Conservation (phyloP, 64 coral and sea anemone species). For the Stichodactyla mertensii region DNA sequence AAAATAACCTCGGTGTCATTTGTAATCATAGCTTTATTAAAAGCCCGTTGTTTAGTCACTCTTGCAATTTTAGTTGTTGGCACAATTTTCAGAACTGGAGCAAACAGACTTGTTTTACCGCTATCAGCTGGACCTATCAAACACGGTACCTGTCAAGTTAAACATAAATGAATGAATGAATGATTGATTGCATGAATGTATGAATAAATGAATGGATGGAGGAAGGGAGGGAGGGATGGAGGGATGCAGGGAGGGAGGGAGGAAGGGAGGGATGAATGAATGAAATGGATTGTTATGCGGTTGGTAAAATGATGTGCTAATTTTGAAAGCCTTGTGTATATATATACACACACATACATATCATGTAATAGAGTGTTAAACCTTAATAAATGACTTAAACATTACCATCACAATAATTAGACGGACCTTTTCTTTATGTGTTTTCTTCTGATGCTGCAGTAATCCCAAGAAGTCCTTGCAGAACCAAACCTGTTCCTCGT, state of each 20-base stretch:
- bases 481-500: conserved; percentile 24
- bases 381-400: background rate
- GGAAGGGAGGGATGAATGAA: too few species aligned
- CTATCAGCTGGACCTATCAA: conserved; percentile 14
- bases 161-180: background rate
- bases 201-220: too few species aligned
- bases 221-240: too few species aligned
- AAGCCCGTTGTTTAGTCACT: conserved; percentile 37
- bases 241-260: too few species aligned
- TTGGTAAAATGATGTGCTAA: too few species aligned
- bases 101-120: conserved; percentile 33
- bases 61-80: conserved; percentile 7
- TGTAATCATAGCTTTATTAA: conserved; percentile 40
- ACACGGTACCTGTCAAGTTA: conserved; percentile 10
- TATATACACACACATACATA: too few species aligned
- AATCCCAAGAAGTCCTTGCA: conserved; percentile 36
- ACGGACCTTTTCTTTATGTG: conserved; percentile 20
- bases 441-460: conserved; percentile 36
- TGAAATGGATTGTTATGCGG: background rate
- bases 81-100: conserved; percentile 7
- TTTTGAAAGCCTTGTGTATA: too few species aligned
- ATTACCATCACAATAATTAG: background rate
- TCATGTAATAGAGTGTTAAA: background rate
- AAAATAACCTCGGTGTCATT: conserved; percentile 26
- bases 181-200: too few species aligned